Evolutionary conservation across 2,113 vertebrate species (phyloP), one percentile per base, ranked within the genome.

Genomic region (Poeciliopsis retropinna): DNA sequence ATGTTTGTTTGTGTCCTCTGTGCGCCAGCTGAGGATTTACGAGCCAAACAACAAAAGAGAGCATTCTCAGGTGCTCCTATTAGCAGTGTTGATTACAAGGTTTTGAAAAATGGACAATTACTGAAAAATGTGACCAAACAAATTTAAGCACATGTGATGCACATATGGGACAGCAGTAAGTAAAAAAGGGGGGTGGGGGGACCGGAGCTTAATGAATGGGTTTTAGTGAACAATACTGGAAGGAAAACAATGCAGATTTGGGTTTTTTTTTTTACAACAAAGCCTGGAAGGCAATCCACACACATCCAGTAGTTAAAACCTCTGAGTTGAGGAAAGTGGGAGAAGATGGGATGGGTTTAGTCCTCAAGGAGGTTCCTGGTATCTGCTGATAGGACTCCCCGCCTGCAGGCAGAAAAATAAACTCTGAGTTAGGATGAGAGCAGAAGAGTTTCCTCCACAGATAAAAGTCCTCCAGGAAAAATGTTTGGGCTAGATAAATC

Each of bases 301-400:
- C 68, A 81, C 62, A 71, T 66, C 10, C 25, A 63, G 70, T 28
- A 37, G 68, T 73, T 64, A 60, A 37, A n/a, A 85, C 72, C 51
- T 70, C 64, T 81, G 77, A 70, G 69, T 60, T 27, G 80, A 63
- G 78, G 64, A 80, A 76, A 72, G 72, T 73, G 85, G 78, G 70
- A 65, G 73, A 67, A 64, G 64, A 61, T 73, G 57, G 75, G 81
- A 74, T 64, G 60, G 72, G 44, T 67, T 37, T 22, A 65, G 77
- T 78, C 85, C 82, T 93, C 94, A 94, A 14, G 93, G 94, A 81
- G 94, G 93, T 82, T 93, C 90, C 30, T 90, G 89, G 78, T 92
- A 64, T 89, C 84, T 44, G 69, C 83, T 70, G 63, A 90, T 75
- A 11, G 80, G 63, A 27, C 82, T 80, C 60, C 75, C 82, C 39